Base-by-base conservation (phyloP, 2,113 vertebrate species). In the Turnix velox region DNA sequence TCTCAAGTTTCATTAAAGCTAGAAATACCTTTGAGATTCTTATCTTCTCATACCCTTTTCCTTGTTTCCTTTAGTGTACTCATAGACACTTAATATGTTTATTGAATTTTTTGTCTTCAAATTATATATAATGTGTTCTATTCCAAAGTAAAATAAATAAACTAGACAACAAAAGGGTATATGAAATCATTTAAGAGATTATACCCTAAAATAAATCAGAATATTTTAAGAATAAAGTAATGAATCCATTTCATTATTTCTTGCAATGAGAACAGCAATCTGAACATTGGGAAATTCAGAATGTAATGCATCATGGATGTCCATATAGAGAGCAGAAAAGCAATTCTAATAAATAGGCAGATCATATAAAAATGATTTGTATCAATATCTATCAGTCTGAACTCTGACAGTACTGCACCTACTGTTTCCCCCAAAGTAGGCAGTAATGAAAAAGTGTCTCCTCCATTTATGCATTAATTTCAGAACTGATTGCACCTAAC, bases 311-410 rank as follows among this genome's bases (percentile, higher is more conserved):
- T 96, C 95, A 95, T 73, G 52, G 78, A 62, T 58, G 91, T 92
- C 87, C 94, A 95, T 59, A 84, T 40, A 86, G 58, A 93, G 71
- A 96, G 88, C 91, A 94, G 95, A 86, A 96, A 97, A 96, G 91
- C 92, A 95, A 96, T 97, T 96, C 93, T 96, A 95, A 95, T 95
- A 96, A 97, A 94, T 95, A 96, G 95, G 85, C 89, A 96, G 91
- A 89, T 93, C 96, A 96, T 96, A 97, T 96, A 95, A 96, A 96
- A 88, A 96, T 96, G 95, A 97, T 96, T 96, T 96, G 94, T 94
- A 94, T 93, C 94, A 92, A 96, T 96, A 96, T 96, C 88, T 95
- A 96, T 96, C 92, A 96, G 96, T 96, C 93, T 96, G 96, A 94
- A 93, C 77, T 87, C 89, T 96, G 94, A 96, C 95, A 97, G 93